phyloP scores from a whole-genome alignment of 1,140 invertebrate species.

The Drosophila lowei region DNA sequence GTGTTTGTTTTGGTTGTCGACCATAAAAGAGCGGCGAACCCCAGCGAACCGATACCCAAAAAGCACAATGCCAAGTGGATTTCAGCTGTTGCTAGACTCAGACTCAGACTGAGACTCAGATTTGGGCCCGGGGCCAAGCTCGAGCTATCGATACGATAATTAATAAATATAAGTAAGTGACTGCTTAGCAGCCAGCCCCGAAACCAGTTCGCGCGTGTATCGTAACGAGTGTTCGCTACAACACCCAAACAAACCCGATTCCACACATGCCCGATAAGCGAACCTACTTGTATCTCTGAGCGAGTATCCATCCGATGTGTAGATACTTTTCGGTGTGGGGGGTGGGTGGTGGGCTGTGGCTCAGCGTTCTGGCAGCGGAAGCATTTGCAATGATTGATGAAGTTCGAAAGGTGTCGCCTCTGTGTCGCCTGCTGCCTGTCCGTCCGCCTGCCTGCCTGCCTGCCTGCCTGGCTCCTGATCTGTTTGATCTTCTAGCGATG shows the following conservation, averaged over 20 bases:
- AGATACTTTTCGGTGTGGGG: not conserved
- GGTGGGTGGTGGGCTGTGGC: too few species aligned
- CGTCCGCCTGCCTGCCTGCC: too few species aligned
- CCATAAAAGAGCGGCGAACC: constrained; percentile 55
- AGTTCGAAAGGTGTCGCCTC: constrained; percentile 59
- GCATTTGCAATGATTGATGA: constrained; percentile 68
- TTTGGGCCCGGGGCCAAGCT: constrained; percentile 1
- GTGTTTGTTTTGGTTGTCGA: constrained; percentile 59
- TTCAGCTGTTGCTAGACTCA: constrained; percentile 24
- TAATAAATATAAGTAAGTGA: constrained; percentile 67
- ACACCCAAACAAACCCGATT: constrained; percentile 63
- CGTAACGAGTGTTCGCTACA: constrained; percentile 56
- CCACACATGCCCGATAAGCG: constrained; percentile 65
- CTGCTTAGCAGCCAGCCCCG: constrained; percentile 23
- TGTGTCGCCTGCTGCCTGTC: not conserved
- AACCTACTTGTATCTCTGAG: constrained; percentile 42
- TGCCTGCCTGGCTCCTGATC: constrained; percentile 22
- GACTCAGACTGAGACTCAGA: not conserved
- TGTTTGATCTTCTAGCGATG: constrained; percentile 50
- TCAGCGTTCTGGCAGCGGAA: constrained; percentile 50
- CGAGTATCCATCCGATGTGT: not conserved
- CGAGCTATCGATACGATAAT: constrained; percentile 74
- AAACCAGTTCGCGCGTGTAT: constrained; percentile 58
- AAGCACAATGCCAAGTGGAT: constrained; percentile 56
- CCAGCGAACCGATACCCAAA: constrained; percentile 17